Base-by-base conservation (phyloP, 64 coral and sea anemone species). In the Montipora efflorescens region DNA sequence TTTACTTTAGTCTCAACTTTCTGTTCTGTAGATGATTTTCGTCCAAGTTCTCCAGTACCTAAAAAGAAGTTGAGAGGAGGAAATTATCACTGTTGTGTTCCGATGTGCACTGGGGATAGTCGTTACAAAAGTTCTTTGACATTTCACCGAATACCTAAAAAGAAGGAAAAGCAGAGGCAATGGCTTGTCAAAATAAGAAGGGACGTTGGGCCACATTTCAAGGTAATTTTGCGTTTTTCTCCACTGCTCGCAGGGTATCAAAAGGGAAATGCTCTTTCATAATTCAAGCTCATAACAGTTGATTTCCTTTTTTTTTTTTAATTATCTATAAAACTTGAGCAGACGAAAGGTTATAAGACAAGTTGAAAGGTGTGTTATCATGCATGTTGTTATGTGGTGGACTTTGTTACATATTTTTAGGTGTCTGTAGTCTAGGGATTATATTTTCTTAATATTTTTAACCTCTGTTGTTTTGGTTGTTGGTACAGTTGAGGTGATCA, bases 101-200 rank as follows among this genome's bases (percentile, higher is more conserved):
- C 61, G 61, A 68, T 86, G 83, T 86, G 83, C 47, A 68, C 61
- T 69, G 59, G 83, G 10, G 83, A 70, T 70, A 68, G 59, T 62
- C 83, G 62, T 19, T 86, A 86, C 83, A 48, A 86, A 62, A 62
- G 28, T 68, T 36, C 49, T 58, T 59, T 82, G 49, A 52, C 80
- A 58, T 82, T 82, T 82, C 80, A 58, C 58, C 80, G 80, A 59
- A 21, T 82, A 19, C 80, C 49, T 53, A 55, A 59, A 59, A 48
- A 59, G 8, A 15, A 52, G 58, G 25, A n/a, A 82, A 52, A 58
- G 58, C 49, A 59, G n/a, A 83, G 23, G 18, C 81, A 67, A 84
- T 84, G 81, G 81, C 23, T 84, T 84, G 53, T 84, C 59, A 84
- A 84, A 64, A 84, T 84, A 25, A 84, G 81, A 84, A 84, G 81